A percentile compares a stretch with the other conserved stretches of the same genome.
Evolutionary conservation across 1,140 invertebrate species (phyloP).

Genomic region (Leucophenga varia): DNA sequence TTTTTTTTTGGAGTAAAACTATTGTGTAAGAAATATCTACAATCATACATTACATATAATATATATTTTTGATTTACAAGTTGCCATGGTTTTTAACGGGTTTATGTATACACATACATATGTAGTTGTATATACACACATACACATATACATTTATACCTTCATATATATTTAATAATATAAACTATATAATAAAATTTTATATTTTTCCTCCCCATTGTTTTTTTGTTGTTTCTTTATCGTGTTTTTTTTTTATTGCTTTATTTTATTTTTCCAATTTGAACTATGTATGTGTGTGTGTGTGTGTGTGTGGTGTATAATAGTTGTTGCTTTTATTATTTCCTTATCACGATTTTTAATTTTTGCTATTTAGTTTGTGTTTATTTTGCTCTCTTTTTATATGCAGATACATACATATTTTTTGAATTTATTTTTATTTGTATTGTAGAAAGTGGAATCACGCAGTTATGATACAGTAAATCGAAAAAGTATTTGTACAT

Average conservation of each 20-base stretch:
- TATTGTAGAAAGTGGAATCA: no score
- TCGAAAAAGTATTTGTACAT: no score
- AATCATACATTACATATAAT: no score
- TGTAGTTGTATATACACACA: slow-evolving; percentile 1
- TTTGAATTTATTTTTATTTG: no score
- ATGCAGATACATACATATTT: no score
- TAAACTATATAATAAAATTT: slow-evolving; percentile 1
- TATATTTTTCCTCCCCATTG: slow-evolving; percentile 13
- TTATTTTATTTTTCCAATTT: slow-evolving; percentile 11
- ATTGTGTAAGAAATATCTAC: no score
- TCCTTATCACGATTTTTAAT: slow-evolving; percentile 41
- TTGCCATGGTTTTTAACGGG: slow-evolving; percentile 11
- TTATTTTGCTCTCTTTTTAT: no score
- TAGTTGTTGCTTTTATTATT: no score
- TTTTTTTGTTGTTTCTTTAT: slow-evolving; percentile 8
- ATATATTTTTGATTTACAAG: slow-evolving; percentile 26
- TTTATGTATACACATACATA: background rate
- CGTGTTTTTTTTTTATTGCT: slow-evolving; percentile 10
- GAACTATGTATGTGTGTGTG: no score
- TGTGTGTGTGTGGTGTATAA: no score
- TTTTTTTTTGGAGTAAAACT: slow-evolving; percentile 33
- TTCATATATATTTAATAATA: background rate
- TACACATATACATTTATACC: slow-evolving; percentile 1
- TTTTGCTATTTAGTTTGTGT: slow-evolving; percentile 25
- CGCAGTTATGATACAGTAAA: no score